Evolutionary conservation across 2,113 vertebrate species (phyloP), one percentile per base, ranked within the genome.

Genomic region (Kryptolebias marmoratus): DNA sequence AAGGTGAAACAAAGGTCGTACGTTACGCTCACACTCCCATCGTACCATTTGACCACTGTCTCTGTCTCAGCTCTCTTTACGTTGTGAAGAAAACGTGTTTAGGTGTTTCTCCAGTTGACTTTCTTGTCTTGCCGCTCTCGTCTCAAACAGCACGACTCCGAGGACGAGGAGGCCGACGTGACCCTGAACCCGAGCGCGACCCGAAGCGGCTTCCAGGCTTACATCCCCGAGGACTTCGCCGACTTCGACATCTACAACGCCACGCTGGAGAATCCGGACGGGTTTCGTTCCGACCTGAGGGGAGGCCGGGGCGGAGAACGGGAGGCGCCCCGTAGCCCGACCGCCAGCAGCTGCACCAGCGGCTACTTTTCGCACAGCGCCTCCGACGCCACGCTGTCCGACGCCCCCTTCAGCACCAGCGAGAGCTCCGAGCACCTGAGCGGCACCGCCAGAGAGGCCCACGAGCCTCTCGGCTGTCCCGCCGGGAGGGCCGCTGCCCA

Each of bases 221-320:
- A 98, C 0, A 71, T 98, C 68, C 96, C 97, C 0, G 97, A 97
- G 85, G 97, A 98, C 81, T 99, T 99, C 88, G 97, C 97, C 1
- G 96, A 99, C 93, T 99, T 99, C 89, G 97, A 97, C 81, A 94
- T 96, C 91, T 99, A 98, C 93, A 99, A 99, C 15, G 96, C 97
- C 74, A 93, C 94, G 77, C 88, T 99, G 88, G 96, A 98, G 88
- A 93, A 73, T 88, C 95, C 92, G 76, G 96, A 96, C 72, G 91
- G 84, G 3, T 91, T 93, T 67, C 79, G 68, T 64, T 89, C 87
- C 11, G 95, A 96, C 77, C 88, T 91, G 66, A 85, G 88, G 59
- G 92, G 91, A 71, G 93, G 74, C 71, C 81, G 85, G 11, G 92
- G 87, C 61, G 79, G 76, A 36, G 96, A 97, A 75, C 96, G 94